phyloP scores from a whole-genome alignment of 2,113 vertebrate species.

The Tachycineta bicolor region DNA sequence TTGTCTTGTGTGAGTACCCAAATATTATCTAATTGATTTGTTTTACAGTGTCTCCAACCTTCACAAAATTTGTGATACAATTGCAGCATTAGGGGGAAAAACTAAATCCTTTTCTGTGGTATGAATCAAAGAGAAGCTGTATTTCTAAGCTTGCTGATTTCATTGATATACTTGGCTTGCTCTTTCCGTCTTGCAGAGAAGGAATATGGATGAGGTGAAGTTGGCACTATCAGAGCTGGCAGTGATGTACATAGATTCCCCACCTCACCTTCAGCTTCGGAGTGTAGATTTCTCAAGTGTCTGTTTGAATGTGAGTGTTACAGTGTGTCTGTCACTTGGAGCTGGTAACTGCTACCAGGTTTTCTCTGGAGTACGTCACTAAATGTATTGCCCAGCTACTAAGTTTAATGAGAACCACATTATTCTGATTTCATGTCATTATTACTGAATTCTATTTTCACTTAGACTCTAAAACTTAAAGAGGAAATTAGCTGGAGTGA shows the following conservation, averaged over 20 bases:
- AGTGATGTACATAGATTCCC: background rate
- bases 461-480: background rate
- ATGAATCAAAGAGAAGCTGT: background rate
- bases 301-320: background rate
- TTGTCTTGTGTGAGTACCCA: background rate
- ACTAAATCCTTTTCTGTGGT: background rate
- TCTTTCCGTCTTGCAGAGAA: background rate
- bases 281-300: background rate
- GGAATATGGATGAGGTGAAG: background rate
- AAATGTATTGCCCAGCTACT: background rate
- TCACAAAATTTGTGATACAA: rapidly evolving
- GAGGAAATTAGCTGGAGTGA: background rate
- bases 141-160: background rate
- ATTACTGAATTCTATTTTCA: background rate
- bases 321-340: background rate
- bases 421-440: background rate
- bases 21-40: background rate
- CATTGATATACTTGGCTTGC: background rate
- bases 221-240: background rate
- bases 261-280: background rate
- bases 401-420: background rate
- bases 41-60: background rate
- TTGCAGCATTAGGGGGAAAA: too few species aligned
- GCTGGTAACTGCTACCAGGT: background rate
- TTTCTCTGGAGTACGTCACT: background rate